Evolutionary conservation across 2,113 vertebrate species (phyloP), one percentile per base, ranked within the genome.

Genomic region (Ornithorhynchus anatinus): DNA sequence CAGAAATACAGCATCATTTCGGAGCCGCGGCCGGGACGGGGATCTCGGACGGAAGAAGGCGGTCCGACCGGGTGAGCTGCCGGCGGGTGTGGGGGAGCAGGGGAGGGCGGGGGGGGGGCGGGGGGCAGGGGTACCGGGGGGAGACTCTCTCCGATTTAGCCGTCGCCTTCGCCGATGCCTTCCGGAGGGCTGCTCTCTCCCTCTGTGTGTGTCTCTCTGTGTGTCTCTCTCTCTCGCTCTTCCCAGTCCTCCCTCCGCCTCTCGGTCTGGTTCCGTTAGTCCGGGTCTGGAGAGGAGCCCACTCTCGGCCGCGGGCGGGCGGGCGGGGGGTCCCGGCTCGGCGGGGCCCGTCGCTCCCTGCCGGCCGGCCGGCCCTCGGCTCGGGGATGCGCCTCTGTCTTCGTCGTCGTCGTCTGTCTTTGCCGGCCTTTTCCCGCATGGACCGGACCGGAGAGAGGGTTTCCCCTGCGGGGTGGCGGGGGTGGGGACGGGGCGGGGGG

Each of bases 1-100:
- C 88, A 57, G 72, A 91, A 88, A 81, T 86, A 90, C 71, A 85
- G 67, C 87, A 79, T 83, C 54, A 27, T 84, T 82, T 60, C 1
- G 4, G 69, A 75, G 42, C 69, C 2, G 0, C n/a, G 33, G 72
- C 35, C 73, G 48, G n/a, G 52, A 2, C 4, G 4, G 38, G 51
- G 53, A 45, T 31, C 32, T 66, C 5, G 13, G 22, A 39, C 59
- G 1, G 4, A 61, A 33, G 59, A 47, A 57, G 22, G 25, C 59
- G 56, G 13, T 37, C 36, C 61, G 17, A 8, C 2, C n/a, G 4
- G n/a, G 1, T 36, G 43, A 42, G 25, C 45, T 27, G 45, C n/a
- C n/a, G 35, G 43, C 45, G 3, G 51, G 1, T 0, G 11, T 6
- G 0, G 6, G 38, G 8, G 4, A 15, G 43, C 20, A 20, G 36